Base-by-base conservation (phyloP, 2,797 vertebrate genomes). In the Lindbergichthys nudifrons region DNA sequence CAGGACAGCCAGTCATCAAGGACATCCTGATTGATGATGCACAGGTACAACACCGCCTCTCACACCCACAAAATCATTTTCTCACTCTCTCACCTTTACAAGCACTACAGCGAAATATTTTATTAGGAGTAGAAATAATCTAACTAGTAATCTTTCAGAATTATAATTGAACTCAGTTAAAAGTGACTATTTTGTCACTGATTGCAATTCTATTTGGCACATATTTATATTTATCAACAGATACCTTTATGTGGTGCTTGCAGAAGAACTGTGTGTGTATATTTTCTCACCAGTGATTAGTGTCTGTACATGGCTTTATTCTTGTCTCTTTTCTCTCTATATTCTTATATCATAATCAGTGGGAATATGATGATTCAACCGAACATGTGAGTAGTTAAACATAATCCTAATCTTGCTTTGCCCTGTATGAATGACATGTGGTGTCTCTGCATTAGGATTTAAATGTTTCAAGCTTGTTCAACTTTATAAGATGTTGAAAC, bases 361-460 rank as follows among this genome's bases (percentile, higher is more conserved):
- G 97, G 97, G 97, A 99, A 96, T 97, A 96, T 95, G 97, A 99
- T 96, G 98, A 99, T 96, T 94, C 97, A 93, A 93, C 97, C 89
- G 98, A 99, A 96, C 97, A 99, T 96, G 98, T 99, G 93, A 99
- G 98, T 99, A 97, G 81, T 82, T 80, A 68, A 81, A 66, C 11
- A 8, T 68, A 67, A 62, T 32, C 23, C 8, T 11, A 30, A 43
- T 57, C 12, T 54, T 72, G 8, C 43, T 64, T 64, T 41, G 23
- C 47, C 23, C 47, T 84, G 82, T 84, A 77, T 89, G 80, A 68
- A 59, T 76, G 75, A 72, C 77, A 75, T 83, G 76, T 74, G 11
- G 60, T 32, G 67, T 72, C 74, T 75, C 50, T 67, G 12, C 41
- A 48, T 21, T 62, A 9, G 3, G 26, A 45, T 68, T 74, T 1